Base-by-base conservation (phyloP, 2,797 vertebrate genomes). In the Triplophysa yarkandensis region DNA sequence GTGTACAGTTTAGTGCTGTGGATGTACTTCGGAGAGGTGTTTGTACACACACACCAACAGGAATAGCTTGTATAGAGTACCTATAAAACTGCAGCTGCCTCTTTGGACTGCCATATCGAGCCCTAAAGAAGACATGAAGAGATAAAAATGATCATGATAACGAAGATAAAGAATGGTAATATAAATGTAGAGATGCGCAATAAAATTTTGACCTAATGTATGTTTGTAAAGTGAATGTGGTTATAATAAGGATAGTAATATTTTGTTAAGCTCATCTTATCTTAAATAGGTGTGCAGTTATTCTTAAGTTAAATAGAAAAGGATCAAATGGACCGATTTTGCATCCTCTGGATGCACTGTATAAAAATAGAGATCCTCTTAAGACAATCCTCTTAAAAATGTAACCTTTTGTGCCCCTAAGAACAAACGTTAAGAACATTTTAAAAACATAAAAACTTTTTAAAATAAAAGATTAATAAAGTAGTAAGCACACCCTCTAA, bases 71-170 rank as follows among this genome's bases (percentile, higher is more conserved):
- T 17, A 17, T 57, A 68, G 65, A 69, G 91, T 94, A 95, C 93
- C 93, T 95, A 92, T 95, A 95, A 85, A 95, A 94, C 89, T 94
- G 94, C 81, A 94, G 92, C 84, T 94, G 94, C 77, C 93, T 91
- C 89, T 95, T 94, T 86, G 93, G 94, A 86, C 94, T 95, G 86
- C 94, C 94, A 84, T 94, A 95, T 69, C 92, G 92, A 84, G 92
- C 92, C 66, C 94, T 94, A 90, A 83, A 84, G 88, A n/a, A n/a
- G n/a, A n/a, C 85, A 74, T 83, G 21, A 23, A 75, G 55, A 34
- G 1, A 50, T 43, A 7, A 17, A 64, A 48, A 30, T 3, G 0
- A 54, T 4, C n/a, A n/a, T n/a, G n/a, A n/a, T n/a, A n/a, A n/a
- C n/a, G n/a, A n/a, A 41, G n/a, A 34, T 36, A 17, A 28, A 17